Conservation (phyloP, 2,888 invertebrate genomes). For the Ischnus inquisitorius region DNA sequence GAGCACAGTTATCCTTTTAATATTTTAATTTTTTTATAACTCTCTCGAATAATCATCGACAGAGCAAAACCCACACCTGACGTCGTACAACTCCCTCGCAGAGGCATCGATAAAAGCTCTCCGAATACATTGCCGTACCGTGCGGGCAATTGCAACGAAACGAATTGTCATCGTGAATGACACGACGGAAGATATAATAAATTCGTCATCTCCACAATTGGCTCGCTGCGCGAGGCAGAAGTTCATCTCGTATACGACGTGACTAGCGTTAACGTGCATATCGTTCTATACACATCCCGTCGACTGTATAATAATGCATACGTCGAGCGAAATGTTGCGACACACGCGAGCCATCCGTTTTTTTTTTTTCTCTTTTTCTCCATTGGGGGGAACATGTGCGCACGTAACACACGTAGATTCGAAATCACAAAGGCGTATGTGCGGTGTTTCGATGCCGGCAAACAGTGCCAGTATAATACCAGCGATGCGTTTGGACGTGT, state of each 20-base stretch:
- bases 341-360: conserved; percentile 36
- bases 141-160: conserved; percentile 5
- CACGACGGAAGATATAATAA: conserved; percentile 72
- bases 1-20: neutral
- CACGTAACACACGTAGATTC: neutral
- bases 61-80: neutral
- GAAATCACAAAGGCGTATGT: neutral
- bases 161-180: conserved; percentile 67
- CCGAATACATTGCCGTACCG: neutral
- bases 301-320: conserved; percentile 45
- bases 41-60: neutral
- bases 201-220: conserved; percentile 82
- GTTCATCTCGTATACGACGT: conserved; percentile 76
- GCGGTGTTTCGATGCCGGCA: neutral
- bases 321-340: conserved; percentile 43
- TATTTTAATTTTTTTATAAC: neutral
- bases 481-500: neutral
- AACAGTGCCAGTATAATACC: neutral
- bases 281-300: conserved; percentile 38
- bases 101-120: neutral
- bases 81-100: neutral
- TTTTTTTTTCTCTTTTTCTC: conserved; percentile 35
- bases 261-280: conserved; percentile 64
- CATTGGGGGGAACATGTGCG: conserved; percentile 7
- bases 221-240: conserved; percentile 71